Percentiles rank a stretch among this genome's conserved stretches.
phyloP scores from a whole-genome alignment of 2,113 vertebrate genomes.

The Nettapus auritus region DNA sequence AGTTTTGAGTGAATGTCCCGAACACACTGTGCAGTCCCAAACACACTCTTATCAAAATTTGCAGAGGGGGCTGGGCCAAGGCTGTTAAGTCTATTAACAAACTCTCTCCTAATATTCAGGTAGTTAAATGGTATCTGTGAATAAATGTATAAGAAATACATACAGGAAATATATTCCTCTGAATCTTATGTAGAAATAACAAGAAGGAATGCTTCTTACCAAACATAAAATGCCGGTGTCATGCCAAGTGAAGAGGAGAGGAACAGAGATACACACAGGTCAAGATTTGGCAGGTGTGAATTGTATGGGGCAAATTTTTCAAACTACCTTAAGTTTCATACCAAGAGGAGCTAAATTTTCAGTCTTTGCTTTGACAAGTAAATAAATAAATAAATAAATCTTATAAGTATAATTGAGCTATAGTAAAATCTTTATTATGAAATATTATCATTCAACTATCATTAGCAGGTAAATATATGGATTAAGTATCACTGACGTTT shows the following conservation, averaged over 20 bases:
- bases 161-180: not conserved
- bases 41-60: not conserved
- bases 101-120: too few relatives aligned
- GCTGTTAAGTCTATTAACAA: not conserved
- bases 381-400: not conserved
- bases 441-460: not conserved
- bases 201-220: not conserved
- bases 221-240: not conserved
- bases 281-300: not conserved
- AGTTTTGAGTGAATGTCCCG: not conserved
- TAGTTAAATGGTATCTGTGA: accelerated
- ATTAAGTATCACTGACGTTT: not conserved
- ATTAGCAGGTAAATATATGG: not conserved
- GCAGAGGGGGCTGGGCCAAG: not conserved
- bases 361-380: not conserved
- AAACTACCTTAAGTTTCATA: not conserved
- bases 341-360: not conserved
- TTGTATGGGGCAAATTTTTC: not conserved
- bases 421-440: too few relatives aligned
- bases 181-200: not conserved
- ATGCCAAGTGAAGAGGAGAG: not conserved
- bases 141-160: not conserved
- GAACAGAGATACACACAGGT: not conserved
- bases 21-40: not conserved
- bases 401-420: not conserved